Evolutionary conservation across 2,113 vertebrate species (phyloP).

Genomic region (Mobula birostris): DNA sequence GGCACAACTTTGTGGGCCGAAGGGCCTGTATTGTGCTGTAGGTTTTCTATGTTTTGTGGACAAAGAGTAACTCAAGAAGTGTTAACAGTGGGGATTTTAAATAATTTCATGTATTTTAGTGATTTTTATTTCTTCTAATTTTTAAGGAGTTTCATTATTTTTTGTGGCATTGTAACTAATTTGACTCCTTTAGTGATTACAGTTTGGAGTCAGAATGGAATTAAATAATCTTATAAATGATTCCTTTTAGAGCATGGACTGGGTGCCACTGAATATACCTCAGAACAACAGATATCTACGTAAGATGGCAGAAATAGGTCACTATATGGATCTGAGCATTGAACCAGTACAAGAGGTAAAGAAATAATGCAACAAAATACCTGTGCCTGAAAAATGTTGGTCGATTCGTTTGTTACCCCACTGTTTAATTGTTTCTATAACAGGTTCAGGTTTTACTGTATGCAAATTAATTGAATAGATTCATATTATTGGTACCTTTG

Average conservation of each 20-base stretch:
- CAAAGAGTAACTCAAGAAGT: no score
- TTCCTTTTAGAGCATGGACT: constrained; percentile 42
- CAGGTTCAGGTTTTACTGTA: background rate
- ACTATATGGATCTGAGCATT: constrained; percentile 60
- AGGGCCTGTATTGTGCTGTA: no score
- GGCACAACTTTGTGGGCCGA: no score
- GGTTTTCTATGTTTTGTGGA: no score
- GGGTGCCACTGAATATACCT: constrained; percentile 44
- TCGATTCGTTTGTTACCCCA: background rate
- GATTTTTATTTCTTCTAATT: background rate
- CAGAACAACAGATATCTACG: constrained; percentile 43
- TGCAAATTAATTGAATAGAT: background rate
- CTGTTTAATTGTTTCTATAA: background rate
- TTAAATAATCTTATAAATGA: background rate
- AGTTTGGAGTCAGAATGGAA: background rate
- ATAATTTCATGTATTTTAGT: background rate
- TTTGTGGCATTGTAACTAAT: background rate
- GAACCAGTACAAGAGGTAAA: constrained; percentile 58
- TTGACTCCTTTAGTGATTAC: background rate
- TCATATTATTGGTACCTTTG: background rate
- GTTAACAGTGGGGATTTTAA: background rate
- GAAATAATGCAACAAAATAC: background rate
- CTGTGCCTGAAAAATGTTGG: no score
- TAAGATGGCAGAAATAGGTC: constrained; percentile 53
- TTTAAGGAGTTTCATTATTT: background rate